A percentile compares a stretch with the other conserved stretches of the same genome.
These are phyloP conservation scores for Erynnis tages DNA, from an alignment of 2,888 invertebrate genomes.

Conservation along the genomic window DNA sequence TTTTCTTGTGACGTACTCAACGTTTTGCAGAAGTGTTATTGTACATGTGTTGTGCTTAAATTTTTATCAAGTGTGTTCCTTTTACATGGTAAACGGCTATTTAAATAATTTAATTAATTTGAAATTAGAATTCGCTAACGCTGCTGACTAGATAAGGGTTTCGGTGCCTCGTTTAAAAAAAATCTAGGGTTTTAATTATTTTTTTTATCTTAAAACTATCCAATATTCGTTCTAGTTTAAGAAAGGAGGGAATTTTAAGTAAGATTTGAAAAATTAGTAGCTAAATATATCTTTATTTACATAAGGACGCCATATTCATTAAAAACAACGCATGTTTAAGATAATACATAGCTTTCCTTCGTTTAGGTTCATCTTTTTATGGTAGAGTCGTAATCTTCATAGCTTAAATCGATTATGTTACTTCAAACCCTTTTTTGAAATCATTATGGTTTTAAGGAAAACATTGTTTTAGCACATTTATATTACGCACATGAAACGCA, in stretches of 20 bases:
- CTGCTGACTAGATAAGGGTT: background rate
- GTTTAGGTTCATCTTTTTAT: no score
- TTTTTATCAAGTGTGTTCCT: conserved; percentile 47
- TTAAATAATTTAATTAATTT: conserved; percentile 12
- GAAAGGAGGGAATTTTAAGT: background rate
- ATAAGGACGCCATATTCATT: conserved; percentile 14
- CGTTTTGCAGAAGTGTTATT: conserved; percentile 70
- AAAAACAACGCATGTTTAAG: background rate
- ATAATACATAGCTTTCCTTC: no score
- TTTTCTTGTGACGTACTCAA: conserved; percentile 68
- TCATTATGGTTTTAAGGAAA: no score
- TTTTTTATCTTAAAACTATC: no score
- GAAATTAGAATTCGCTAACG: background rate
- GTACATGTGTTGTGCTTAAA: conserved; percentile 51
- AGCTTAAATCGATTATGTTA: no score
- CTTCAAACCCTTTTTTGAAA: no score
- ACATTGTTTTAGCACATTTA: no score
- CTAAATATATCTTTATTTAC: conserved; percentile 6
- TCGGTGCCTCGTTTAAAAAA: conserved; percentile 29
- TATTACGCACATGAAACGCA: no score
- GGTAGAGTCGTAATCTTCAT: no score
- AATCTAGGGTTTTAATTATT: no score
- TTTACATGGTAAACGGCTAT: conserved; percentile 27
- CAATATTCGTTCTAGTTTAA: no score
- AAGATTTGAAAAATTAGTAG: background rate